These are phyloP conservation scores for Ramphastos sulfuratus DNA, from an alignment of 2,113 vertebrate species.

Conservation along the genomic window DNA sequence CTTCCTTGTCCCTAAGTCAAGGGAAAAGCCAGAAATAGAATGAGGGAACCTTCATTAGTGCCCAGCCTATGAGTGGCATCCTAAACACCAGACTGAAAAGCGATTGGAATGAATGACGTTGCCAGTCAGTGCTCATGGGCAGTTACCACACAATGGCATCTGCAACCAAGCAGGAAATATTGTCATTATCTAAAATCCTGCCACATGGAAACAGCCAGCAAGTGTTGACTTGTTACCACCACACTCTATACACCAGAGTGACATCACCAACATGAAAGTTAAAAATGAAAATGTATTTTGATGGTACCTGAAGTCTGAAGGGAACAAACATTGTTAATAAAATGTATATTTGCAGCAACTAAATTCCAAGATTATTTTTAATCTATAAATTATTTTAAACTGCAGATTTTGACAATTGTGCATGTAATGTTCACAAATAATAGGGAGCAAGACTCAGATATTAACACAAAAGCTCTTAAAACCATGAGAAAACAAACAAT, in stretches of 20 bases:
- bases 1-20: not conserved
- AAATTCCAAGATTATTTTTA: not conserved
- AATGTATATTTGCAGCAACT: not conserved
- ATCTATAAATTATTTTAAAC: not conserved
- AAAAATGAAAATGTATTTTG: not conserved
- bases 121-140: not conserved
- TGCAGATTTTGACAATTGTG: not conserved
- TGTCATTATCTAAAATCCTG: not conserved
- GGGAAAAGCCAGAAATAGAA: constrained; percentile 32
- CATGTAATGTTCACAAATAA: not conserved
- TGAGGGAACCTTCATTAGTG: not conserved
- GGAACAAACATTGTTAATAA: not conserved
- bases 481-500: not conserved
- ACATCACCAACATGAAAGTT: not conserved
- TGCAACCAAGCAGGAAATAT: not conserved
- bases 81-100: not conserved
- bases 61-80: constrained; percentile 3
- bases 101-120: not conserved
- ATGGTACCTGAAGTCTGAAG: not conserved
- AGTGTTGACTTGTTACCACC: not conserved
- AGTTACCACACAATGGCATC: constrained; percentile 23
- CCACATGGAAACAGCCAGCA: not conserved
- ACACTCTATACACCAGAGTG: not conserved
- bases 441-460: not conserved
- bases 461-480: not conserved